Percentiles rank a stretch among this genome's conserved stretches.
Evolutionary conservation across 2,113 vertebrate species (phyloP).

Genomic region (Trogon surrucura): DNA sequence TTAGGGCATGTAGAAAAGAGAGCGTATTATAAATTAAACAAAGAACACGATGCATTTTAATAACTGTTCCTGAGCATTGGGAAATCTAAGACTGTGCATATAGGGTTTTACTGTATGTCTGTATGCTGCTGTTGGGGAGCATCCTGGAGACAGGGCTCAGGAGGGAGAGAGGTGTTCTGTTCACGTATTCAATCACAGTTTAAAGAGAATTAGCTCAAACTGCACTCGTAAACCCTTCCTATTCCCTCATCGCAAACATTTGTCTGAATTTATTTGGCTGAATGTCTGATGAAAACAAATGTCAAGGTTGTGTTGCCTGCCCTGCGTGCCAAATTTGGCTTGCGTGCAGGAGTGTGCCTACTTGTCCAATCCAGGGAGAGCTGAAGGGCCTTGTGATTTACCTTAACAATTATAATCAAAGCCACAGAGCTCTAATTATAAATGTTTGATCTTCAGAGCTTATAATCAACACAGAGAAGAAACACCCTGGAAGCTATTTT

Average conservation of each 20-base stretch:
- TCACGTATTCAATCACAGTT: not conserved
- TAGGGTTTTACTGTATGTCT: not conserved
- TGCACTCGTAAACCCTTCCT: not conserved
- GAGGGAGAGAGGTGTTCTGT: not conserved
- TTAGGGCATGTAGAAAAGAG: slow-evolving; percentile 7
- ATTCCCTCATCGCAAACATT: not conserved
- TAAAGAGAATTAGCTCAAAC: not conserved
- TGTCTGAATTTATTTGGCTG: not conserved
- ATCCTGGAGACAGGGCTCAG: not conserved
- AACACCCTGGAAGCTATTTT: slow-evolving; percentile 29
- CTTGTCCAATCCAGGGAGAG: not conserved
- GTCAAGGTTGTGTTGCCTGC: not conserved
- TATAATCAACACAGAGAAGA: slow-evolving; percentile 28
- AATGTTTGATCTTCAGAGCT: slow-evolving; percentile 31
- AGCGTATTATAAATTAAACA: not conserved
- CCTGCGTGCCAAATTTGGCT: not conserved
- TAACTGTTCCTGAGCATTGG: not conserved
- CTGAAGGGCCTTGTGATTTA: not conserved
- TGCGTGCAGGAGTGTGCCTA: not conserved
- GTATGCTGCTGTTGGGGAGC: not conserved
- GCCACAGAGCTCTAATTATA: not conserved
- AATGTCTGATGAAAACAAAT: not conserved
- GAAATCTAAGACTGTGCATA: not conserved
- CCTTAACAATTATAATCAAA: slow-evolving; percentile 41
- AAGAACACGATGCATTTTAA: slow-evolving; percentile 5